Evolutionary conservation across 1,140 invertebrate genomes (phyloP).

Genomic region (Agraylea sexmaculata): DNA sequence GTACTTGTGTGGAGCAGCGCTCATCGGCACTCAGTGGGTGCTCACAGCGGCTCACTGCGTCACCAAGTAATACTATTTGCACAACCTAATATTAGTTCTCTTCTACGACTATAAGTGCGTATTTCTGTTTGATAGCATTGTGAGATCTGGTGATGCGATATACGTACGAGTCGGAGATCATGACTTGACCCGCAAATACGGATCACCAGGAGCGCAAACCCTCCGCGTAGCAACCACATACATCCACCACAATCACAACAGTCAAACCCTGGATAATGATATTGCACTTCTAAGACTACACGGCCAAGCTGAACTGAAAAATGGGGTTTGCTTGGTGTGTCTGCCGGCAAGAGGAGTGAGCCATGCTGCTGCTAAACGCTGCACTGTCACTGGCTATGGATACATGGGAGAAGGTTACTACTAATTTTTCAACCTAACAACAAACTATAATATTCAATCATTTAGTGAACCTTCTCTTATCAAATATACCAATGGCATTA

Average conservation of each 20-base stretch:
- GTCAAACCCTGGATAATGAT: conserved; percentile 90
- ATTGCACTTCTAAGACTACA: conserved; percentile 88
- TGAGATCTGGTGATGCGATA: conserved; percentile 78
- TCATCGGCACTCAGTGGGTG: conserved; percentile 91
- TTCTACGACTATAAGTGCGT: not conserved
- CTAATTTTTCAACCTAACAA: not conserved
- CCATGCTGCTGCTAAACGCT: conserved; percentile 75
- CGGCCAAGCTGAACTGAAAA: conserved; percentile 77
- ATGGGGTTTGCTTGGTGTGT: conserved; percentile 69
- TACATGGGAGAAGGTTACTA: conserved; percentile 83
- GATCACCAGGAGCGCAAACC: conserved; percentile 79
- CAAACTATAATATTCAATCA: not conserved
- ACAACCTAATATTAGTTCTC: conserved; percentile 1
- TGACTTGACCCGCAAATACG: conserved; percentile 76
- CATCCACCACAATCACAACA: conserved; percentile 94
- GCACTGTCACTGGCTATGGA: conserved; percentile 87
- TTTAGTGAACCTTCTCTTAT: not conserved
- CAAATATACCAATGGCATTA: too few relatives aligned
- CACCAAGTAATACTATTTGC: conserved; percentile 61
- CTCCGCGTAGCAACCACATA: conserved; percentile 82
- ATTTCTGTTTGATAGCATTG: conserved; percentile 54
- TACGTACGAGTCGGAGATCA: conserved; percentile 90
- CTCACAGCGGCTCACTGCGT: conserved; percentile 93
- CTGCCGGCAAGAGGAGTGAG: conserved; percentile 74
- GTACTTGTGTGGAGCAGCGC: conserved; percentile 89